phyloP scores from a whole-genome alignment of 2,888 invertebrate genomes.

The Euproctis similis region DNA sequence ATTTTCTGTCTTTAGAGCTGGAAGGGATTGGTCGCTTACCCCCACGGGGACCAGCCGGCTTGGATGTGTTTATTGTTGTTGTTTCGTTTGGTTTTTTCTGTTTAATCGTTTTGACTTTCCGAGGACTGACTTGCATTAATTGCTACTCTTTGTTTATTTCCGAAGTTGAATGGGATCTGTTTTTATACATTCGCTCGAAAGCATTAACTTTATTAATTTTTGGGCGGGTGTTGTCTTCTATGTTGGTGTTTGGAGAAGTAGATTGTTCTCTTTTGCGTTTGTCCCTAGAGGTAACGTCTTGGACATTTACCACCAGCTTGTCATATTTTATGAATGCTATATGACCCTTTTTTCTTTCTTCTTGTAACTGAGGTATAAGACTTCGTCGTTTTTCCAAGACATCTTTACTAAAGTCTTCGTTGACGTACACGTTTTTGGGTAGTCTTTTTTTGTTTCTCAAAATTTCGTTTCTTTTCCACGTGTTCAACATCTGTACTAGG shows the following conservation, averaged over 20 bases:
- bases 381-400: slow-evolving; percentile 7
- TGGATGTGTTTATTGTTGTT: no score
- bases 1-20: no score
- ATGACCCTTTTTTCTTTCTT: slow-evolving; percentile 5
- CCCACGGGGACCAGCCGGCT: no score
- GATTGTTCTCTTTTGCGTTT: slow-evolving; percentile 2
- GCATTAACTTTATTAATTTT: slow-evolving; percentile 10
- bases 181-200: no score
- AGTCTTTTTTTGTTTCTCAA: no score
- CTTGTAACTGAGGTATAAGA: no score
- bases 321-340: no score
- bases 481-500: neutral
- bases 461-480: no score
- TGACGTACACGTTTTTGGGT: slow-evolving; percentile 6
- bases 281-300: neutral
- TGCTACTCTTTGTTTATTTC: no score
- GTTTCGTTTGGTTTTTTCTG: no score
- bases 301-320: slow-evolving; percentile 4
- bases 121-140: slow-evolving; percentile 4
- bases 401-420: slow-evolving; percentile 8
- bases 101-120: slow-evolving; percentile 1
- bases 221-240: slow-evolving; percentile 1
- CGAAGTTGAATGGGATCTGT: slow-evolving; percentile 6
- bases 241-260: slow-evolving; percentile 1
- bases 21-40: no score